Percentiles rank a stretch among this genome's conserved stretches.
Conservation (phyloP, 2,797 vertebrate species). For the Chromobotia macracanthus region DNA sequence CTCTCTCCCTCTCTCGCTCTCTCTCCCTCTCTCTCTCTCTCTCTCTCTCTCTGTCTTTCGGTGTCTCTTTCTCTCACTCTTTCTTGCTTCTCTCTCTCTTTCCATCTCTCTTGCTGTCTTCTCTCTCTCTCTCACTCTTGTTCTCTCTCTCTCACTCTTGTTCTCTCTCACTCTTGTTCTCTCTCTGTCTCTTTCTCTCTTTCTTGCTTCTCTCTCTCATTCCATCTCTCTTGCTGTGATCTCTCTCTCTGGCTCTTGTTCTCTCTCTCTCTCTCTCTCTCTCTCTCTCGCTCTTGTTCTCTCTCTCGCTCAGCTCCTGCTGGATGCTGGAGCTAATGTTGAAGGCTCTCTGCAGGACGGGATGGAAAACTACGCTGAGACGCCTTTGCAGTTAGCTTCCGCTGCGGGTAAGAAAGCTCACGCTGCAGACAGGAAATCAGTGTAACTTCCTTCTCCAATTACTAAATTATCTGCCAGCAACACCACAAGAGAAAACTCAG, state of each 20-base stretch:
- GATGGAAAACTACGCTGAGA: slow-evolving; percentile 97
- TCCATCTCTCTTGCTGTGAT: no score
- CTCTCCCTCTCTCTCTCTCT: no score
- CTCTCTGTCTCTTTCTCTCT: no score
- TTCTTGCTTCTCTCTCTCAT: no score
- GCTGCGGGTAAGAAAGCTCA: slow-evolving; percentile 84
- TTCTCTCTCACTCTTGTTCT: neutral
- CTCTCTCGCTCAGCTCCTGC: slow-evolving; percentile 81
- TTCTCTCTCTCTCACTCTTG: slow-evolving; percentile 54
- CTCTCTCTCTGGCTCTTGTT: no score
- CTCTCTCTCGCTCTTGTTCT: slow-evolving; percentile 1
- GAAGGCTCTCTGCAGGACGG: slow-evolving; percentile 93
- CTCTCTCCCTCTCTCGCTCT: no score
- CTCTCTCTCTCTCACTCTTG: neutral
- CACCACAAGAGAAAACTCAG: slow-evolving; percentile 23
- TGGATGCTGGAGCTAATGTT: slow-evolving; percentile 93
- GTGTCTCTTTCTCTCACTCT: no score
- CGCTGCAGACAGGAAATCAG: slow-evolving; percentile 45
- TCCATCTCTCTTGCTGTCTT: neutral
- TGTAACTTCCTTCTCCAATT: slow-evolving; percentile 31
- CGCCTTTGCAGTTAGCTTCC: slow-evolving; percentile 92
- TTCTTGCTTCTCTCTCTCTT: no score
- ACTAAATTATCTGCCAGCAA: slow-evolving; percentile 14
- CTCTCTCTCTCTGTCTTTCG: no score
- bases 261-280: neutral